phyloP scores from a whole-genome alignment of 2,113 vertebrate species.

The Strigops habroptila region DNA sequence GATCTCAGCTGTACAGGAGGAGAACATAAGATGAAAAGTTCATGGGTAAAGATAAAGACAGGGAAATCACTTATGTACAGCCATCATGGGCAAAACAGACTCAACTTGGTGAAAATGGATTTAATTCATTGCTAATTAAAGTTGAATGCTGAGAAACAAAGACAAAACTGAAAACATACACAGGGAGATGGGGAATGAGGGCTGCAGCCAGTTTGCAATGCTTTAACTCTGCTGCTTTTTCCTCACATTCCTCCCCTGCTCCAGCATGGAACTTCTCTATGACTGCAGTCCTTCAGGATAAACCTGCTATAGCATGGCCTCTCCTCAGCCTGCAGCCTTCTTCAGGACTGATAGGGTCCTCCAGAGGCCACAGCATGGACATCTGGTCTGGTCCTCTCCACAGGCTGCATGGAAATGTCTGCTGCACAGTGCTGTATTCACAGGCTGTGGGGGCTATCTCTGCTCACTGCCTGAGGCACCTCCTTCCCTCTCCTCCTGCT shows the following conservation, averaged over 20 bases:
- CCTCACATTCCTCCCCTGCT: neutral
- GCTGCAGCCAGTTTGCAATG: neutral
- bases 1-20: neutral
- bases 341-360: fast-evolving
- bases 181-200: fast-evolving
- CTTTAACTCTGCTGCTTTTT: neutral
- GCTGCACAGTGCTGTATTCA: neutral
- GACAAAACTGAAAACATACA: neutral
- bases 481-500: too few species aligned
- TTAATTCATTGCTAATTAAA: neutral
- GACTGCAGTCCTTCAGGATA: neutral
- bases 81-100: neutral
- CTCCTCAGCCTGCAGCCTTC: neutral
- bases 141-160: neutral
- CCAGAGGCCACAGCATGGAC: neutral
- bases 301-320: neutral
- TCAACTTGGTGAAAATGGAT: neutral
- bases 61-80: neutral
- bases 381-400: neutral
- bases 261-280: neutral
- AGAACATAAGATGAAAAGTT: neutral
- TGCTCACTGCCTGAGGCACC: fast-evolving
- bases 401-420: neutral
- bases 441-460: fast-evolving
- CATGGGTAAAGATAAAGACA: neutral